These are phyloP conservation scores for Muscicapa striata DNA, from an alignment of 2,797 vertebrate species.

Conservation along the genomic window DNA sequence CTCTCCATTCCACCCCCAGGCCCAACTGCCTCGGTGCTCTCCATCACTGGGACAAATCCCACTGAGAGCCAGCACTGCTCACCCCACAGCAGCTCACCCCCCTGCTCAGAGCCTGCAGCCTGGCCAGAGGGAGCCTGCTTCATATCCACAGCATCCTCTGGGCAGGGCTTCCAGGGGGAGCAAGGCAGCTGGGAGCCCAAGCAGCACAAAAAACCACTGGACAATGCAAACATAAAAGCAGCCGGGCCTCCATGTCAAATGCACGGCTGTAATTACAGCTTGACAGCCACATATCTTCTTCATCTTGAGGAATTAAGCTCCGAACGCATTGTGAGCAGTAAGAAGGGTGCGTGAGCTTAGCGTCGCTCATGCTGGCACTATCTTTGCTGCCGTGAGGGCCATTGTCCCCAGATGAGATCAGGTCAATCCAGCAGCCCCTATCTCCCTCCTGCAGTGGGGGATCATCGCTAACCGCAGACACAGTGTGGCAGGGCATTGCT, in stretches of 20 bases:
- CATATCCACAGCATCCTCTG: accelerated
- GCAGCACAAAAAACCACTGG: background rate
- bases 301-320: slow-evolving; percentile 54
- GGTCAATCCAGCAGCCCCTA: slow-evolving; percentile 31
- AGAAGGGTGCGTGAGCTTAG: slow-evolving; percentile 43
- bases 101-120: background rate
- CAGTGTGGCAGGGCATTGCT: background rate
- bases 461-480: background rate
- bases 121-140: background rate
- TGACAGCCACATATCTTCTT: slow-evolving; percentile 60
- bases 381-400: slow-evolving; percentile 31
- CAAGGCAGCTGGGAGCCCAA: background rate
- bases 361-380: background rate
- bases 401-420: slow-evolving; percentile 52
- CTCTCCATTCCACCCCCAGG: background rate
- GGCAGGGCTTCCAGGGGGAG: background rate
- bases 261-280: background rate
- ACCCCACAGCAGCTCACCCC: background rate
- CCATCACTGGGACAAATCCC: background rate
- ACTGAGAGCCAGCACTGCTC: background rate
- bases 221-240: background rate
- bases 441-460: background rate
- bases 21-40: accelerated
- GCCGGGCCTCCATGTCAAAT: background rate
- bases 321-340: slow-evolving; percentile 25